Conservation (phyloP, 2,888 invertebrate genomes). For the Hirtodrosophila alboralis region DNA sequence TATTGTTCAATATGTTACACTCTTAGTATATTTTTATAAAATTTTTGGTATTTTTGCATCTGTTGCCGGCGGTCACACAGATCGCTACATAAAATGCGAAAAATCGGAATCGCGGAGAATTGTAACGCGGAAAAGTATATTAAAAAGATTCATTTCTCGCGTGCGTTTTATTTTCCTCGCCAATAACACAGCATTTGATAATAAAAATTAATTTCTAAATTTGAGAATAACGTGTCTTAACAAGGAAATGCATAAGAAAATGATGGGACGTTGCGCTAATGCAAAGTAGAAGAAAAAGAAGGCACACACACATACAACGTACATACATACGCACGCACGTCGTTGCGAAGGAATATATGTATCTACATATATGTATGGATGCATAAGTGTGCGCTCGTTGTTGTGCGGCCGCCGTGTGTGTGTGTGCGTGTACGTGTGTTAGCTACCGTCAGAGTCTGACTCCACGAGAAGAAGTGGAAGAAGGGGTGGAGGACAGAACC, state of each 20-base stretch:
- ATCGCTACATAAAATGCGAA: slow-evolving; percentile 56
- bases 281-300: slow-evolving; percentile 66
- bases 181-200: slow-evolving; percentile 23
- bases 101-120: slow-evolving; percentile 63
- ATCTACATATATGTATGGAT: slow-evolving; percentile 57
- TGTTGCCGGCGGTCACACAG: slow-evolving; percentile 34
- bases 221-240: slow-evolving; percentile 30
- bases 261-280: slow-evolving; percentile 55
- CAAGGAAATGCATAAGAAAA: slow-evolving; percentile 30
- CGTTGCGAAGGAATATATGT: slow-evolving; percentile 71
- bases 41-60: slow-evolving; percentile 23
- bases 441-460: slow-evolving; percentile 56
- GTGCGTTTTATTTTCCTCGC: slow-evolving; percentile 41
- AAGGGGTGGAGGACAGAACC: slow-evolving; percentile 43
- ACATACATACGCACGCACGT: slow-evolving; percentile 68
- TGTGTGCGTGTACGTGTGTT: slow-evolving; percentile 41
- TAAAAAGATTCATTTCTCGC: slow-evolving; percentile 53
- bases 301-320: slow-evolving; percentile 62
- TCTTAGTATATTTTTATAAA: neutral
- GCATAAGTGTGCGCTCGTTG: slow-evolving; percentile 56
- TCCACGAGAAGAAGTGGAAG: slow-evolving; percentile 28
- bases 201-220: slow-evolving; percentile 15
- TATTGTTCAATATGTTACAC: neutral
- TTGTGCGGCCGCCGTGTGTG: slow-evolving; percentile 50
- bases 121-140: slow-evolving; percentile 63